Conservation (phyloP, 2,888 invertebrate species). For the Brachycybe producta region DNA sequence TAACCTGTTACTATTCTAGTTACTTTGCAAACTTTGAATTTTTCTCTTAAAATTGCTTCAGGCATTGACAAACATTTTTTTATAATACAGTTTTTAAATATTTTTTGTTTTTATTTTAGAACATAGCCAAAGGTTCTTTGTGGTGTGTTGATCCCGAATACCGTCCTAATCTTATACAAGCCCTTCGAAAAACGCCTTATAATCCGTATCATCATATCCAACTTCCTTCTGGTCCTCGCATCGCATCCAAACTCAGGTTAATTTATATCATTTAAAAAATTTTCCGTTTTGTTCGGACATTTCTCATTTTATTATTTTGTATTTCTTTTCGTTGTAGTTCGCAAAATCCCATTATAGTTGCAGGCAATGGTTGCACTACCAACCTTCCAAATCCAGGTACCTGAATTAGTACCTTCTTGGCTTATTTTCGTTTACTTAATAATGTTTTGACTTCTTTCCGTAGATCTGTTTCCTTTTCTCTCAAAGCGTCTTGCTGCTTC, state of each 20-base stretch:
- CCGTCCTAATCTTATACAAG: conserved; percentile 74
- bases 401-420: too few species aligned
- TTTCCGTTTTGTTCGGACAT: too few species aligned
- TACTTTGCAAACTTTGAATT: too few species aligned
- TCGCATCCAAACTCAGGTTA: conserved; percentile 7
- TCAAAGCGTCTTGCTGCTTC: conserved; percentile 45
- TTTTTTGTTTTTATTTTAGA: conserved; percentile 40
- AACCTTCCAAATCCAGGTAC: conserved; percentile 49
- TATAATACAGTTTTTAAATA: too few species aligned
- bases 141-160: conserved; percentile 93
- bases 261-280: conserved; percentile 1
- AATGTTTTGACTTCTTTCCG: conserved; percentile 20
- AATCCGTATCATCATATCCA: conserved; percentile 41
- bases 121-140: conserved; percentile 83
- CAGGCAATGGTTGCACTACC: conserved; percentile 22
- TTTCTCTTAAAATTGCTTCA: too few species aligned
- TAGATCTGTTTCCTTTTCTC: conserved; percentile 65
- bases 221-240: conserved; percentile 26
- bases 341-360: not conserved
- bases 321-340: not conserved
- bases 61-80: too few species aligned
- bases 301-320: not conserved
- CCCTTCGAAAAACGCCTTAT: conserved; percentile 68
- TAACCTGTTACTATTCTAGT: too few species aligned
- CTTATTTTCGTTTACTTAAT: not conserved